These are phyloP conservation scores for Minunthozetes semirufus DNA, from an alignment of 2,888 invertebrate genomes.

Conservation along the genomic window DNA sequence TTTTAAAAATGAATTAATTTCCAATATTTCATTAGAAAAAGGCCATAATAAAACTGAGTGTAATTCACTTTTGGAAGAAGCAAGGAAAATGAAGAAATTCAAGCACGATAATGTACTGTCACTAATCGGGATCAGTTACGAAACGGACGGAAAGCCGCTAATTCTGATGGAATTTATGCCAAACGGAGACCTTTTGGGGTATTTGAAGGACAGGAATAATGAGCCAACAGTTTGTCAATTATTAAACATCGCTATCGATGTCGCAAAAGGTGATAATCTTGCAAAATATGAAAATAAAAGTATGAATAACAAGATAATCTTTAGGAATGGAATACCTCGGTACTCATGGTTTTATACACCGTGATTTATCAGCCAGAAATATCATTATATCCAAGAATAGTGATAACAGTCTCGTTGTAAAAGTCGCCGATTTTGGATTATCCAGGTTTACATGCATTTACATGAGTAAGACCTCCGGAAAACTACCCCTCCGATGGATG, in stretches of 20 bases:
- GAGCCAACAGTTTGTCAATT: conserved; percentile 50
- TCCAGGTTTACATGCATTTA: conserved; percentile 53
- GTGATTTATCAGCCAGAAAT: conserved; percentile 55
- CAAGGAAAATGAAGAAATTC: conserved; percentile 54
- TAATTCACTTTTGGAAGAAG: no score
- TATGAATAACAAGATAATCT: background rate
- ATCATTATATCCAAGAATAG: no score
- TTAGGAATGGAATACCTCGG: conserved; percentile 54
- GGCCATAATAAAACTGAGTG: no score
- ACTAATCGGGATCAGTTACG: conserved; percentile 52
- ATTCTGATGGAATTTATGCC: conserved; percentile 54
- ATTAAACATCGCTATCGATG: conserved; percentile 51
- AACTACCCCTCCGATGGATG: conserved; percentile 54
- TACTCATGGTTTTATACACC: conserved; percentile 53
- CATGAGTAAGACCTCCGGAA: conserved; percentile 51
- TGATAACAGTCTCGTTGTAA: conserved; percentile 48
- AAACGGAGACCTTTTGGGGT: conserved; percentile 53
- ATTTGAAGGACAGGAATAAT: conserved; percentile 48
- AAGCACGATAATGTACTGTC: conserved; percentile 53
- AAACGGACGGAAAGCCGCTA: conserved; percentile 50
- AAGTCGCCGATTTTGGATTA: conserved; percentile 56
- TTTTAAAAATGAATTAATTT: no score
- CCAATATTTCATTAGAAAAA: no score
- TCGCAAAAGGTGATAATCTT: conserved; percentile 48
- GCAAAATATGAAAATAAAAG: background rate